Evolutionary conservation across 2,888 invertebrate species (phyloP), one percentile per base, ranked within the genome.

Genomic region (Caenorhabditis japonica): DNA sequence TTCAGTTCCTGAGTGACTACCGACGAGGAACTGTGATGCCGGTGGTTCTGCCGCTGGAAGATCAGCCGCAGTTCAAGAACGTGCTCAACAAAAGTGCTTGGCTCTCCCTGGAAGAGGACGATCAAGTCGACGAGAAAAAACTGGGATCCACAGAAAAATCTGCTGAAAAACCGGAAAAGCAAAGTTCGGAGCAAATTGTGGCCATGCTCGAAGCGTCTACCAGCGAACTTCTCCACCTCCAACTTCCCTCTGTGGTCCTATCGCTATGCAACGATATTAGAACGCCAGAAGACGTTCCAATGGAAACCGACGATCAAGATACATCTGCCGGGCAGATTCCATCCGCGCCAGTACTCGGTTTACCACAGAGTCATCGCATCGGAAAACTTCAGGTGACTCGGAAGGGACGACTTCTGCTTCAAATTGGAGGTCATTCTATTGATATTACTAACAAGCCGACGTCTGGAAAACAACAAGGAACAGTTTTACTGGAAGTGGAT

Each of bases 11-110:
- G 34, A 44, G 52, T 13, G 79, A 79, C 36, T 46, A 47, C 27
- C 66, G 56, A 27, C 30, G 60, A 13, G 81, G 81, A 39, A 68
- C 68, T 25, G 44, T 75, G 4, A 49, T 79, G 36, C 81, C 81
- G n/a, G 51, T 76, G 2, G 81, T 81, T 10, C 44, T 79, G 15
- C 81, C 81, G 8, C 8, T 25, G 4, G 74, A 76, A 15, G 81
- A 79, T 59, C 71, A 81, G 41, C 21, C 59, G 1, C 81, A 81
- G 60, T 81, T 77, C 46, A 21, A 53, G n/a, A 41, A 71, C 15
- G 55, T 76, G 10, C 15, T 62, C 5, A 49, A 53, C 25, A 60
- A 62, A 43, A 49, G 43, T 25, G 33, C 53, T 1, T 47, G 55
- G 3, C 33, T 61, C 27, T 49, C 49, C 3, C 17, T 72, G n/a